Evolutionary conservation across 2,797 vertebrate species (phyloP), one percentile per base, ranked within the genome.

Genomic region (Clarias laeviceps): DNA sequence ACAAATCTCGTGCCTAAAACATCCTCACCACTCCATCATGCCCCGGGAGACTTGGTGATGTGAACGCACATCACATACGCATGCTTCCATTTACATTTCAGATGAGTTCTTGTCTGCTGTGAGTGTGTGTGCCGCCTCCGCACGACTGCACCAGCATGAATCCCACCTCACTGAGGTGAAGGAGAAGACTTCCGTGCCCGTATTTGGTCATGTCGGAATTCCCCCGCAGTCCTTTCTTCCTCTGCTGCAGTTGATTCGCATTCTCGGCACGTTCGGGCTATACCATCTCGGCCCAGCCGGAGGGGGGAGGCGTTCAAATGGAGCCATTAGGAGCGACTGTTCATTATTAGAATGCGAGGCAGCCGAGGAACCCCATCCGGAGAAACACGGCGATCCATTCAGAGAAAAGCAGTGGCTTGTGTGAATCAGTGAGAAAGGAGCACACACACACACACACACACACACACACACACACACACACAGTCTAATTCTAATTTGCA

Each of bases 191-290:
- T 94, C 93, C 89, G 78, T 84, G 11, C 1, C 94, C 92, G 91
- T 91, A 90, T 91, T 91, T 88, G 93, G 93, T 64, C 70, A 82
- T 90, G 90, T 89, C 91, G 94, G 94, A 94, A 94, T 94, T 84
- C 90, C 92, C 90, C 88, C 68, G 61, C 92, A 90, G 91, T 92
- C 89, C 87, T 82, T 27, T 80, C 74, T 34, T 40, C 50, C 84
- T 80, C 68, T 76, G 78, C 87, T 84, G 87, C 84, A 86, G 62
- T 85, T 90, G 90, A 89, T 94, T 89, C 88, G 72, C 54, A 94
- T 93, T 92, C 93, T 1, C 27, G 37, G 91, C 93, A 94, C 90
- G 87, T 93, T 90, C 64, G 0, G 90, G 82, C 91, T 68, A 4
- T 85, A 83, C 86, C 87, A 89, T 61, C 85, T 77, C 87, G 57